A percentile compares a stretch with the other conserved stretches of the same genome.
These are phyloP conservation scores for Petrocephalus sullivani DNA, from an alignment of 2,797 vertebrate species.

Conservation along the genomic window DNA sequence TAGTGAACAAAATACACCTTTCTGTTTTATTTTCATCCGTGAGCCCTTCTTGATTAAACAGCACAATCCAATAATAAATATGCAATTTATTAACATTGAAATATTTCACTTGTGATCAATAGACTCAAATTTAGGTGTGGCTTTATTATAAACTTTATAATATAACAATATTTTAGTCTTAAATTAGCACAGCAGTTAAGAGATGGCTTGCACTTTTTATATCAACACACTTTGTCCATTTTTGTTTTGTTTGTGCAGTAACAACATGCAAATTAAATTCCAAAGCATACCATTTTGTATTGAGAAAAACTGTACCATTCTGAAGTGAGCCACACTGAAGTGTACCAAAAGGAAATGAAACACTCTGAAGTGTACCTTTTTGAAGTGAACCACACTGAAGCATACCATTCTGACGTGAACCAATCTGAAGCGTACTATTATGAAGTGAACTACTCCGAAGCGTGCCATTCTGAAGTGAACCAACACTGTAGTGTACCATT, in stretches of 20 bases:
- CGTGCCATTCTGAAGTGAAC: not conserved
- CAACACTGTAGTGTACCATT: not conserved
- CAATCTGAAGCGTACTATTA: not conserved
- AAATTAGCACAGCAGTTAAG: not conserved
- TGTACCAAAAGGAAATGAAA: not conserved
- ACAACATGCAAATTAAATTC: not conserved
- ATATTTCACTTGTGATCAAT: not conserved
- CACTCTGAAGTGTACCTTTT: not conserved
- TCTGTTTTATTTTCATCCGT: not conserved
- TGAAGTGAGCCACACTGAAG: not conserved
- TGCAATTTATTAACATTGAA: not conserved
- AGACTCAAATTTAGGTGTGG: not conserved
- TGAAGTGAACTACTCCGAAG: not conserved
- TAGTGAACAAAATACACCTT: not conserved
- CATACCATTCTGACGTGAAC: not conserved
- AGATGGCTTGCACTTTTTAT: not conserved
- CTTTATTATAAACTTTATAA: not conserved
- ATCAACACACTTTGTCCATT: not conserved
- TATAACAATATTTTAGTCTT: not conserved
- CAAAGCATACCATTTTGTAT: not conserved
- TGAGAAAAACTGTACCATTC: not conserved
- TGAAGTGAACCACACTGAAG: not conserved
- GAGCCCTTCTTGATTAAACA: not conserved
- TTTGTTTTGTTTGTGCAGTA: not conserved
- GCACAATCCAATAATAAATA: not conserved